Evolutionary conservation across 2,113 vertebrate genomes (phyloP).

Genomic region (Plestiodon gilberti): DNA sequence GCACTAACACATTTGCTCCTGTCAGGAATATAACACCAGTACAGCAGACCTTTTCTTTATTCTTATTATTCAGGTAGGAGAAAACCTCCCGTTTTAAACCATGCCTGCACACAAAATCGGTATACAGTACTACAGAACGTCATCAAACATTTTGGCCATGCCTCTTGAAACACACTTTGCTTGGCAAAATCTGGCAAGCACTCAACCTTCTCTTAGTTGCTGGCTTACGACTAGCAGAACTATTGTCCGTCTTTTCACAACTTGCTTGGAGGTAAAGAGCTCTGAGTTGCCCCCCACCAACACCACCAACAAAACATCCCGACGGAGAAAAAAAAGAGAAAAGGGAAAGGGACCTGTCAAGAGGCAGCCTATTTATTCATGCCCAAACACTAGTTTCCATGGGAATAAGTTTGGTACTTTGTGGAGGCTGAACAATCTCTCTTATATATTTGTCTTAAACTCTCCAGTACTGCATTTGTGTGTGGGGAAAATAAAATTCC

Average conservation of each 20-base stretch:
- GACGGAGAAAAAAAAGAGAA: constrained; percentile 59
- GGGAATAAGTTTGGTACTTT: constrained; percentile 74
- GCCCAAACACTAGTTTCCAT: constrained; percentile 72
- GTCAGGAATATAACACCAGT: too few species aligned
- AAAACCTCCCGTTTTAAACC: constrained; percentile 11
- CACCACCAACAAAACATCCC: constrained; percentile 64
- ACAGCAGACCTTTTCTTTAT: background rate
- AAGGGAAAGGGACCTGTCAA: constrained; percentile 67
- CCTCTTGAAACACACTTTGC: constrained; percentile 52
- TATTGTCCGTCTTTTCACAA: constrained; percentile 59
- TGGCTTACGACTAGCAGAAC: constrained; percentile 63
- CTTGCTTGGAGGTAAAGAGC: constrained; percentile 42
- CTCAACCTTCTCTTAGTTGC: constrained; percentile 62
- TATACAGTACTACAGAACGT: constrained; percentile 9
- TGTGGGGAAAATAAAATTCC: constrained; percentile 63
- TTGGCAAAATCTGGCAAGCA: constrained; percentile 57
- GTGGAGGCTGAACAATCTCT: constrained; percentile 59
- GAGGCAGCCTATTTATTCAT: constrained; percentile 69
- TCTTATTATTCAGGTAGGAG: constrained; percentile 21
- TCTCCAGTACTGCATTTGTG: constrained; percentile 63
- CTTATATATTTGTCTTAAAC: constrained; percentile 27
- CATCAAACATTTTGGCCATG: constrained; percentile 53
- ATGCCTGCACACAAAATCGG: background rate
- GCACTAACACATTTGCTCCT: too few species aligned
- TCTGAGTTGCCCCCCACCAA: background rate